These are phyloP conservation scores for Hylomyscus alleni DNA, from an alignment of 2,797 vertebrate genomes.

Conservation along the genomic window DNA sequence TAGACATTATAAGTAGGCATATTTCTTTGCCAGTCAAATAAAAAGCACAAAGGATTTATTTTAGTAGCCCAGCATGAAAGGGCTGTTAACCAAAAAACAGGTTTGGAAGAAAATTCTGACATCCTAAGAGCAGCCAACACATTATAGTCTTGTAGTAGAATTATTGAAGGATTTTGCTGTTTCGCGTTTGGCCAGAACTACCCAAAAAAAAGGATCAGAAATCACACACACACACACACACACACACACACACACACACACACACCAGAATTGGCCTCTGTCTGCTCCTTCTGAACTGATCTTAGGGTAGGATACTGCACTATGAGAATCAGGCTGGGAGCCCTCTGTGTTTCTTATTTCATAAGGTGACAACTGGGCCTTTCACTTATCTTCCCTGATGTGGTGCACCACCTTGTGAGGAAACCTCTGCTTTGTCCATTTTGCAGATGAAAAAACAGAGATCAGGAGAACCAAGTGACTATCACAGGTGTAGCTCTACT, in stretches of 20 bases:
- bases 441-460: constrained; percentile 48
- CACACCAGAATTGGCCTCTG: not conserved
- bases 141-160: not conserved
- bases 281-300: not conserved
- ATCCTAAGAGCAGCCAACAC: constrained; percentile 43
- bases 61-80: constrained; percentile 42
- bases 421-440: constrained; percentile 26
- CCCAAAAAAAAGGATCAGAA: not conserved
- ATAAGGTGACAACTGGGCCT: constrained; percentile 16
- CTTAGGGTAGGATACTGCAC: not conserved
- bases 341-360: constrained; percentile 4
- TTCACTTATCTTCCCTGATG: not conserved
- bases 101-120: constrained; percentile 42
- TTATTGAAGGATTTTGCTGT: not conserved
- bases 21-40: constrained; percentile 41
- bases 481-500: not conserved
- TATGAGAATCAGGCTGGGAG: not conserved
- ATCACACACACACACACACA: not conserved
- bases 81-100: constrained; percentile 35
- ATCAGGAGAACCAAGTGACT: constrained; percentile 10
- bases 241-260: not conserved
- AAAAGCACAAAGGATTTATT: constrained; percentile 38
- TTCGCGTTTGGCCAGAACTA: constrained; percentile 45
- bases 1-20: constrained; percentile 27
- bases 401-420: not conserved